Evolutionary conservation across 1,140 invertebrate genomes (phyloP), one percentile per base, ranked within the genome.

Genomic region (Drosophila nannoptera): DNA sequence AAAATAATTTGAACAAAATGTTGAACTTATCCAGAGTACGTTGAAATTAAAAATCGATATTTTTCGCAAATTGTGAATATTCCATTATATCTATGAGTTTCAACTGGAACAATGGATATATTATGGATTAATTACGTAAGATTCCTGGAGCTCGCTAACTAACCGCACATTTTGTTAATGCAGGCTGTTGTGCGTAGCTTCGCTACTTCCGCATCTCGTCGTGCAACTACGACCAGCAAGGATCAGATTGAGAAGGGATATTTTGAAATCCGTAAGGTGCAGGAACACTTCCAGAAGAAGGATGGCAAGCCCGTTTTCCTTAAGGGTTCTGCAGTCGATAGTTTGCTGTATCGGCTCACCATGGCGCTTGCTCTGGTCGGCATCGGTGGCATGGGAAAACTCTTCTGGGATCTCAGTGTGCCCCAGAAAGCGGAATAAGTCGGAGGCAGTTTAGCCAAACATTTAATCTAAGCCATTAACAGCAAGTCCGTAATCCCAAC

Each of bases 291-390:
- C 89, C 86, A 90, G 76, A 89, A 90, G 78, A 86, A 87, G 50
- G 92, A 93, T 86, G 92, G 91, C 54, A 86, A 90, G 69, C 92
- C 92, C n/a, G 88, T 93, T 32, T 92, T 91, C 87, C 80, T 94
- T 38, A 94, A 94, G 89, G 89, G 90, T 22, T 93, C 93, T 12
- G 69, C 89, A 2, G 68, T 80, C 4, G 93, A 94, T 75, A 91
- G 90, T 70, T 69, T 93, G 31, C 66, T 93, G 0, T 93, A 91
- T 71, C 87, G 87, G 11, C n/a, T 90, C 11, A 93, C 92, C 22
- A 16, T 92, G 45, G 74, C 80, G 9, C 40, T 90, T 0, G 90
- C 90, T 70, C 75, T 77, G 9, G 48, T 90, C 53, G 92, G 92
- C 5, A 38, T 92, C 42, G 80, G 80, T 29, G 81, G 80, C 81